A percentile compares a stretch with the other conserved stretches of the same genome.
These are phyloP conservation scores for Chironomus striatipennis DNA, from an alignment of 1,140 invertebrate genomes.

Conservation along the genomic window DNA sequence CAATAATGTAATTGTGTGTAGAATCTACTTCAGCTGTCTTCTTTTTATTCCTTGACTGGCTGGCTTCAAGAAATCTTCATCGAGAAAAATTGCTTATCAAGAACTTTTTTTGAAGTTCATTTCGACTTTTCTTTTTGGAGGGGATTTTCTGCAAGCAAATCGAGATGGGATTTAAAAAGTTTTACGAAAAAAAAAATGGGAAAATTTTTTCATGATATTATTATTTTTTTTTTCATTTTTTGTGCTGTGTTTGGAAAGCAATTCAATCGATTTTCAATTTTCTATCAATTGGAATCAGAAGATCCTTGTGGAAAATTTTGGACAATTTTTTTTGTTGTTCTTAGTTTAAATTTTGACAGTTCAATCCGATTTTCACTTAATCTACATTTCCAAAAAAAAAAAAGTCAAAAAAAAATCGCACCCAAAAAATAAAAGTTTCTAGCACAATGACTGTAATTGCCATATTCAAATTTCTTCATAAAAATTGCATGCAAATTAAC, in stretches of 20 bases:
- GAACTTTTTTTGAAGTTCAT: conserved; percentile 13
- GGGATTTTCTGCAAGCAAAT: background rate
- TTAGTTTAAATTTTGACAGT: too few species aligned
- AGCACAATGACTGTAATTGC: too few species aligned
- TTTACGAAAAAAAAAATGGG: background rate
- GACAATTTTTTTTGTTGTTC: too few species aligned
- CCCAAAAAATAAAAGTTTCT: too few species aligned
- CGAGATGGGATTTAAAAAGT: background rate
- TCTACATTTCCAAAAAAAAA: too few species aligned
- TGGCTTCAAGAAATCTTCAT: background rate
- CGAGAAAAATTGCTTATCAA: background rate
- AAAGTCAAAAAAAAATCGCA: too few species aligned
- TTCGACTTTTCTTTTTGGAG: background rate
- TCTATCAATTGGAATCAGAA: background rate
- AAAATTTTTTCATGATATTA: too few species aligned
- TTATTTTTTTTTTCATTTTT: background rate
- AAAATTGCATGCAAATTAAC: too few species aligned
- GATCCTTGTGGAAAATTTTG: too few species aligned
- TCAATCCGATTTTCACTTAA: too few species aligned
- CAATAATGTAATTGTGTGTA: conserved; percentile 14
- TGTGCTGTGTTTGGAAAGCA: background rate
- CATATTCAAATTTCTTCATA: too few species aligned
- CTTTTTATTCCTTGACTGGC: background rate
- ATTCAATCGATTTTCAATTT: conserved; percentile 9
- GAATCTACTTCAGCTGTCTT: background rate